Conservation (phyloP, 2,113 vertebrate species). For the Rhinolophus sinicus region DNA sequence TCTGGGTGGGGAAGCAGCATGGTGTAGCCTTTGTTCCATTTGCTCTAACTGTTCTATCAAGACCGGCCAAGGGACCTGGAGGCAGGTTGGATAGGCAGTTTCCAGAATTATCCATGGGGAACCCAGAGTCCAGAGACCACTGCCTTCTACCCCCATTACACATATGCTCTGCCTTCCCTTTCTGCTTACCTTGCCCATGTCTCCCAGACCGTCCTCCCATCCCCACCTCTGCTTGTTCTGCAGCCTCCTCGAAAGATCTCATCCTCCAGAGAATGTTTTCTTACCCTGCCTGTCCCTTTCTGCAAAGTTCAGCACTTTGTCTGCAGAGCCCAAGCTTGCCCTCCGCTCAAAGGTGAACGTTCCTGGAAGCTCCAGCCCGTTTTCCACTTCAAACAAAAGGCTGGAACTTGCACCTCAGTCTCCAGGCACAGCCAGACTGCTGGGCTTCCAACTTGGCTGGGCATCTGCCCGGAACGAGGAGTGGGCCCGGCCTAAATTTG, state of each 20-base stretch:
- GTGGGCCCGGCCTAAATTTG: conserved; percentile 74
- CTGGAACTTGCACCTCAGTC: conserved; percentile 75
- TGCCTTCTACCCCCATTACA: neutral
- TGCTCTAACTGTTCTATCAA: neutral
- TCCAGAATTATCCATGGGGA: neutral
- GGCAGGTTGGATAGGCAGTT: neutral
- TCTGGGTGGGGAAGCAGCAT: neutral
- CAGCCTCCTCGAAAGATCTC: conserved; percentile 23
- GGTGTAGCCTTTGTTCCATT: neutral
- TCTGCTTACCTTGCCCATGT: neutral
- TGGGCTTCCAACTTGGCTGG: conserved; percentile 78
- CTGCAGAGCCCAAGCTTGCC: conserved; percentile 59
- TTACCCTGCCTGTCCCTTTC: conserved; percentile 60
- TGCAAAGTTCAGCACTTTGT: conserved; percentile 76
- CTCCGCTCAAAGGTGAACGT: conserved; percentile 76
- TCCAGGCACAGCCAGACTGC: conserved; percentile 65
- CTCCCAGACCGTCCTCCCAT: neutral
- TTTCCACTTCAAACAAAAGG: conserved; percentile 83
- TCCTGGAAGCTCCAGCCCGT: conserved; percentile 71
- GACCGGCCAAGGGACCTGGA: neutral
- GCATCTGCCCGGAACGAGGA: conserved; percentile 63
- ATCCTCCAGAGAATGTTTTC: conserved; percentile 30
- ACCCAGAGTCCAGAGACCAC: neutral
- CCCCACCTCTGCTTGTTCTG: no score
- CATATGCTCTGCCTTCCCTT: neutral